A percentile compares a stretch with the other conserved stretches of the same genome.
phyloP scores from a whole-genome alignment of 37 sponge, comb jelly and placozoan genomes.

The Sycon ciliatum region DNA sequence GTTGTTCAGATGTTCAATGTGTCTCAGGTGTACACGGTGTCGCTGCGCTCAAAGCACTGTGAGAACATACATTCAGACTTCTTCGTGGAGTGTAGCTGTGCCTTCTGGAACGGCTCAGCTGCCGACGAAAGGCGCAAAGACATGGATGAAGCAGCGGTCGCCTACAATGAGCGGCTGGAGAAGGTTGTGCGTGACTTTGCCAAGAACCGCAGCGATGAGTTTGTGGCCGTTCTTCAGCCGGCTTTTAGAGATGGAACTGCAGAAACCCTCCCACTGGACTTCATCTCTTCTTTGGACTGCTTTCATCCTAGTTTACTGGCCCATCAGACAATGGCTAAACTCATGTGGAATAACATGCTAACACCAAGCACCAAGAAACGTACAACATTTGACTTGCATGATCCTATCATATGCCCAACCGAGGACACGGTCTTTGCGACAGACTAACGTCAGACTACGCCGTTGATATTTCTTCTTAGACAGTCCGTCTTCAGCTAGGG shows the following conservation, averaged over 20 bases:
- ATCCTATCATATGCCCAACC: constrained; percentile 52
- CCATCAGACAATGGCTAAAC: constrained; percentile 63
- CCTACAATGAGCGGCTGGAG: constrained; percentile 39
- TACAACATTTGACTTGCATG: constrained; percentile 35
- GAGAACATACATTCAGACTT: constrained; percentile 42
- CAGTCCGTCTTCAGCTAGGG: no score
- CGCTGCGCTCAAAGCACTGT: constrained; percentile 47
- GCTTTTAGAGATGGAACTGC: constrained; percentile 35
- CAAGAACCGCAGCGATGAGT: no score
- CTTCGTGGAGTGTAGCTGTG: constrained; percentile 69
- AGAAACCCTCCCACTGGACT: constrained; percentile 38
- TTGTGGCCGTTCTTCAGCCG: constrained; percentile 65
- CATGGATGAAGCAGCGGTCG: constrained; percentile 30
- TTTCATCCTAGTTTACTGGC: constrained; percentile 66
- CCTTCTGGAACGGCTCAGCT: constrained; percentile 38
- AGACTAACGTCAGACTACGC: constrained; percentile 30
- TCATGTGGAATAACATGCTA: constrained; percentile 74
- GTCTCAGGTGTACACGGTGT: constrained; percentile 57
- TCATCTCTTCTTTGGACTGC: constrained; percentile 64
- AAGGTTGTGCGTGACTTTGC: no score
- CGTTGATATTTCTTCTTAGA: no score
- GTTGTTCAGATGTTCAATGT: constrained; percentile 54
- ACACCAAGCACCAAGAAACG: constrained; percentile 57
- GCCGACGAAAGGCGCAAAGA: constrained; percentile 48
- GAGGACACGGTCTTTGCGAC: constrained; percentile 49